Conservation (phyloP, 1,140 invertebrate genomes). For the Camponotus vicinus region DNA sequence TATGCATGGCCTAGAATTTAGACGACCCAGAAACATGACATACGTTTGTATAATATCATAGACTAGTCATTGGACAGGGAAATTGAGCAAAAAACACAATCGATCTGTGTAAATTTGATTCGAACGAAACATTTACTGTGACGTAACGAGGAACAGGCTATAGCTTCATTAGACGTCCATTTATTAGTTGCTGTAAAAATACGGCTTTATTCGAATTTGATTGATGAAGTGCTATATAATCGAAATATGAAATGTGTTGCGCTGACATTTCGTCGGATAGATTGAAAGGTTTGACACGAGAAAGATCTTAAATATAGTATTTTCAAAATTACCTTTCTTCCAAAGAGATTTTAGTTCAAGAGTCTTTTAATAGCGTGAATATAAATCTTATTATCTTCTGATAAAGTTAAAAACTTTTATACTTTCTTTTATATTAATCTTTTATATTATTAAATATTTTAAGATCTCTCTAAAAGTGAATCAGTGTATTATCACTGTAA, state of each 20-base stretch:
- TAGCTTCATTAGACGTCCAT: slow-evolving; percentile 47
- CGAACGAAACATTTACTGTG: neutral
- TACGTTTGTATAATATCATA: neutral
- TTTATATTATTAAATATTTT: too few species aligned
- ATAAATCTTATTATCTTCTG: too few species aligned
- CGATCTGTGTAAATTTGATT: neutral
- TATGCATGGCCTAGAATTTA: neutral
- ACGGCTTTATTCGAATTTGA: slow-evolving; percentile 22
- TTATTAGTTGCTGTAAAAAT: slow-evolving; percentile 19
- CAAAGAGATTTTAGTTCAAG: neutral
- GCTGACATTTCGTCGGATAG: slow-evolving; percentile 16
- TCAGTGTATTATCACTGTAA: too few species aligned
- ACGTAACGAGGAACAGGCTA: neutral
- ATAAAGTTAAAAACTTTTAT: too few species aligned
- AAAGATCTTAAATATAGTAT: neutral
- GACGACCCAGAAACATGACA: slow-evolving; percentile 21
- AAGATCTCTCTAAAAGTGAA: too few species aligned
- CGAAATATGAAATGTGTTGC: neutral
- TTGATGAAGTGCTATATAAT: slow-evolving; percentile 24
- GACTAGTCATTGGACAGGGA: slow-evolving; percentile 1
- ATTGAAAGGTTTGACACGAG: neutral
- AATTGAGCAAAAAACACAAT: neutral
- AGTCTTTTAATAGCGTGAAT: neutral
- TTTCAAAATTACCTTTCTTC: slow-evolving; percentile 14
- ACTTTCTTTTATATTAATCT: too few species aligned